Conservation (phyloP, 1,140 invertebrate species). For the Neotoxoptera formosana region DNA sequence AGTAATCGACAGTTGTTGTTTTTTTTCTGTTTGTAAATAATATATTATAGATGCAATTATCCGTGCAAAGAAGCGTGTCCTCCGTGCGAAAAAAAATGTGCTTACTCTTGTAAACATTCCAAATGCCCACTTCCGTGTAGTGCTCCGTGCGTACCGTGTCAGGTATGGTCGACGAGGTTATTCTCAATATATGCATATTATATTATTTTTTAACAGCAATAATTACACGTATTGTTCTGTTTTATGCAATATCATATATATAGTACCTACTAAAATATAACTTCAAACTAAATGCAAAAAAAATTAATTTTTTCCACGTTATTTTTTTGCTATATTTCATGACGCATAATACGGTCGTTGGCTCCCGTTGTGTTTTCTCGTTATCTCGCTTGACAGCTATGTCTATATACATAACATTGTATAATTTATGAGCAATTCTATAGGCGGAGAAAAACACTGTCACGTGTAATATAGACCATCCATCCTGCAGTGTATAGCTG, state of each 20-base stretch:
- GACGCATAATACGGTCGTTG: background rate
- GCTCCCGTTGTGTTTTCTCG: background rate
- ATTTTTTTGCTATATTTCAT: background rate
- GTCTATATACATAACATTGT: background rate
- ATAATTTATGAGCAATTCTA: background rate
- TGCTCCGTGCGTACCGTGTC: conserved; percentile 69
- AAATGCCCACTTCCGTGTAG: conserved; percentile 70
- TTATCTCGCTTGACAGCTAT: background rate
- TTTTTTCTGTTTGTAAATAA: background rate
- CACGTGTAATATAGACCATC: background rate
- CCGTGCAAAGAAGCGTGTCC: conserved; percentile 70
- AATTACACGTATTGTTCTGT: background rate
- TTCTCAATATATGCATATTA: background rate
- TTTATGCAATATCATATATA: background rate
- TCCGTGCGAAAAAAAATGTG: conserved; percentile 69
- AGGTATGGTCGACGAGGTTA: conserved; percentile 63
- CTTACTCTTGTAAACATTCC: conserved; percentile 69
- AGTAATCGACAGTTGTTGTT: background rate
- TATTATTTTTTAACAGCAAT: background rate
- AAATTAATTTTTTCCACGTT: background rate
- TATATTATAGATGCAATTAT: conserved; percentile 68
- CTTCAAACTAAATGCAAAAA: background rate
- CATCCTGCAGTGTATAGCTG: too few relatives aligned
- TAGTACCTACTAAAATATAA: background rate
- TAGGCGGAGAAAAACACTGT: background rate